These are phyloP conservation scores for Taurulus bubalis DNA, from an alignment of 2,113 vertebrate species.

Conservation along the genomic window DNA sequence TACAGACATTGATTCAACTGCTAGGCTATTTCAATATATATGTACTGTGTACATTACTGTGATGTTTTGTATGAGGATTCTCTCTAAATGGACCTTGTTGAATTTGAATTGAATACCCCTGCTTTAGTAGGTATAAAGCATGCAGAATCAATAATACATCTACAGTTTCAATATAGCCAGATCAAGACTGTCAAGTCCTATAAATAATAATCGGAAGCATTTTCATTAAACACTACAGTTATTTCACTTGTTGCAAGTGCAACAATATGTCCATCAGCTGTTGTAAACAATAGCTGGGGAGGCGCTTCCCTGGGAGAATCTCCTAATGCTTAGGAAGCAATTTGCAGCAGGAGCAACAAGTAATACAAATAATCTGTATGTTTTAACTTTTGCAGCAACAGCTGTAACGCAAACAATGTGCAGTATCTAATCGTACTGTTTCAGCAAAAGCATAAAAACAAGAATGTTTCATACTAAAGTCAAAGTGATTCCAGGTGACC, in stretches of 20 bases:
- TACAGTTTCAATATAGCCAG: neutral
- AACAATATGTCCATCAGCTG: neutral
- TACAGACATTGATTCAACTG: too few species aligned
- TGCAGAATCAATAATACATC: neutral
- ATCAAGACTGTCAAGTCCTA: neutral
- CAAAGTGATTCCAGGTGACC: neutral
- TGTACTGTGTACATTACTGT: too few species aligned
- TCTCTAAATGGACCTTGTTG: too few species aligned
- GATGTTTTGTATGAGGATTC: too few species aligned
- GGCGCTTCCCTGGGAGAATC: neutral
- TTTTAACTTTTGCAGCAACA: neutral
- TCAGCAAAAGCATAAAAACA: neutral
- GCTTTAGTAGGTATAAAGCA: neutral
- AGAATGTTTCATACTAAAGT: neutral
- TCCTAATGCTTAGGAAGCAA: neutral
- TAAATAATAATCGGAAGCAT: neutral
- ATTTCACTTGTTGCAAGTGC: neutral
- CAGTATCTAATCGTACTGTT: neutral
- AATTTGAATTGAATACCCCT: too few species aligned
- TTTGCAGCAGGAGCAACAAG: neutral
- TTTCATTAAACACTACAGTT: neutral
- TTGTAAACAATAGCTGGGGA: neutral
- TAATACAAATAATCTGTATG: neutral
- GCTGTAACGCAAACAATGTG: neutral
- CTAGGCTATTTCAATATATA: too few species aligned